These are phyloP conservation scores for Sapajus apella DNA, from an alignment of 2,113 vertebrate species.

Conservation along the genomic window DNA sequence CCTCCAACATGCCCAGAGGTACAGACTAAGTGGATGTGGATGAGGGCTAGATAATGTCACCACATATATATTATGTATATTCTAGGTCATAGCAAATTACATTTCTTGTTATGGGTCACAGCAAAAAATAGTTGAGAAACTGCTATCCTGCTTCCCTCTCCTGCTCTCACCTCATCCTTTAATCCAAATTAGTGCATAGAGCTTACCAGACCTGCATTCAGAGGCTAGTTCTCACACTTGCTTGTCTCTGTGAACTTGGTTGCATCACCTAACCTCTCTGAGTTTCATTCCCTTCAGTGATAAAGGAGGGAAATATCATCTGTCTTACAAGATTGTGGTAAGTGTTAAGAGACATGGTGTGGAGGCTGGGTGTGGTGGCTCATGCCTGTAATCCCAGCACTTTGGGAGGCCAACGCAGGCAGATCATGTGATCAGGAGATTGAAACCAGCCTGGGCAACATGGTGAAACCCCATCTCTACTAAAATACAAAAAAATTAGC, in stretches of 20 bases:
- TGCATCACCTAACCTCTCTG: background rate
- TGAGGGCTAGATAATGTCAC: background rate
- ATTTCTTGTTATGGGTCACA: background rate
- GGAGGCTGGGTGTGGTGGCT: too few species aligned
- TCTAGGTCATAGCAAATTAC: background rate
- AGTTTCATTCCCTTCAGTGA: background rate
- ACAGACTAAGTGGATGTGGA: background rate
- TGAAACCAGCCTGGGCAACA: too few species aligned
- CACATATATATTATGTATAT: background rate
- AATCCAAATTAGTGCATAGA: background rate
- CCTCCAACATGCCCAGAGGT: background rate
- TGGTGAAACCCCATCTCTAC: too few species aligned
- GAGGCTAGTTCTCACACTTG: background rate
- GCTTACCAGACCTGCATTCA: background rate
- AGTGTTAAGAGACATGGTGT: background rate
- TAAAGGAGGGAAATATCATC: background rate
- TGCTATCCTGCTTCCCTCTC: background rate
- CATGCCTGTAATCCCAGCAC: too few species aligned
- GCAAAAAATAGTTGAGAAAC: background rate
- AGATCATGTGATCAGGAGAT: too few species aligned
- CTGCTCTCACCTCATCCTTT: background rate
- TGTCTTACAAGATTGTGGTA: background rate
- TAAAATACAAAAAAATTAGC: too few species aligned
- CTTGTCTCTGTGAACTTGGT: background rate
- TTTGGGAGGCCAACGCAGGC: too few species aligned